These are phyloP conservation scores for Pteronura brasiliensis DNA, from an alignment of 2,113 vertebrate genomes.

Conservation along the genomic window DNA sequence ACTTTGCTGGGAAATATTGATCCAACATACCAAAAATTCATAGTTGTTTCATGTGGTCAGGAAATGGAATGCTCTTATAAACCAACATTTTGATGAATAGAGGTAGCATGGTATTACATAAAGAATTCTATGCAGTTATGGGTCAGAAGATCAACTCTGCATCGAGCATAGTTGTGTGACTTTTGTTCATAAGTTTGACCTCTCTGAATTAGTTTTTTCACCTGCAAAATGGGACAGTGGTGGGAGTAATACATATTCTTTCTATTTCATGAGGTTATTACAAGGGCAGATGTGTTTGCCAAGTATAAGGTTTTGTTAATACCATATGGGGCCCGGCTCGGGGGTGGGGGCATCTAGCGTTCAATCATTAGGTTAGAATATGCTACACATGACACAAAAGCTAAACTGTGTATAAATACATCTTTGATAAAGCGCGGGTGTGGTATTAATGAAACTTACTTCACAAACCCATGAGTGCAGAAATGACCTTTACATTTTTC, in stretches of 20 bases:
- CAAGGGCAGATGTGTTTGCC: background rate
- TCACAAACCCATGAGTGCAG: background rate
- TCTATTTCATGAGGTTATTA: background rate
- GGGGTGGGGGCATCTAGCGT: background rate
- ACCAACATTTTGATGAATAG: conserved; percentile 32
- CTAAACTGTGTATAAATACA: background rate
- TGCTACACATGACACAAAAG: background rate
- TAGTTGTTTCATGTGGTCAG: background rate
- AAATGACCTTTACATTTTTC: conserved; percentile 25
- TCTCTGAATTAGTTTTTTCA: background rate
- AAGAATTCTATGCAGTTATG: background rate
- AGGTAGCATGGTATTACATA: background rate
- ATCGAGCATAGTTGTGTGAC: background rate
- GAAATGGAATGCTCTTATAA: conserved; percentile 31
- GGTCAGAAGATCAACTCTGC: background rate
- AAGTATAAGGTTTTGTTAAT: conserved; percentile 12
- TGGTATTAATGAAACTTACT: background rate
- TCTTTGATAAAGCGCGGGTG: conserved; percentile 15
- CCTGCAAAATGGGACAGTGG: background rate
- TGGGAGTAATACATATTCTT: background rate
- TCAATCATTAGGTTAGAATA: conserved; percentile 9
- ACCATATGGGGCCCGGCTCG: background rate
- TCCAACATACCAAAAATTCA: conserved; percentile 10
- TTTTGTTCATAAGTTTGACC: background rate
- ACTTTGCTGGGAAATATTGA: conserved; percentile 39